phyloP scores from a whole-genome alignment of 2,888 invertebrate species.

The Philaethria dido region DNA sequence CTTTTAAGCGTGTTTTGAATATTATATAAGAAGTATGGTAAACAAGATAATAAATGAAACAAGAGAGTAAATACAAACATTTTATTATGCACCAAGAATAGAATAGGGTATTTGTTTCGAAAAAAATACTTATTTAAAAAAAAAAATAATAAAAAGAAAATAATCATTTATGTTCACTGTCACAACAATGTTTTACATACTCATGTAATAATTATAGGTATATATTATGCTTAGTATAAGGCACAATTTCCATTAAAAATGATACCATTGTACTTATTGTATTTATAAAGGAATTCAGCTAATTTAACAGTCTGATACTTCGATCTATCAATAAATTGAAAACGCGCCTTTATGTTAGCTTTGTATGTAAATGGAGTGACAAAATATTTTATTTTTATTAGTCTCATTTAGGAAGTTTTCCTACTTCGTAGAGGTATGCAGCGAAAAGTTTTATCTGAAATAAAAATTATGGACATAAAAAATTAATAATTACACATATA shows the following conservation, averaged over 20 bases:
- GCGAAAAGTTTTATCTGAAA: conserved; percentile 95
- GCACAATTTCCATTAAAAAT: conserved; percentile 17
- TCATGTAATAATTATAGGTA: not conserved
- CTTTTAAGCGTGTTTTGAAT: too few relatives aligned
- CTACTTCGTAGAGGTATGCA: conserved; percentile 93
- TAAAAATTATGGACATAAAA: conserved; percentile 46
- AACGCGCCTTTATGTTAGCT: not conserved
- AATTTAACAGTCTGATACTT: conserved; percentile 1
- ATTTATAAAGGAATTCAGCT: conserved; percentile 17
- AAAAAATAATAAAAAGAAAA: conserved; percentile 25
- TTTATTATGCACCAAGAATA: conserved; percentile 26
- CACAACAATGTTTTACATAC: conserved; percentile 6
- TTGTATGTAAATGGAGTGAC: conserved; percentile 11
- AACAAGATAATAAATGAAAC: too few relatives aligned
- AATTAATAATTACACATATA: not conserved
- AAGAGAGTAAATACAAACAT: conserved; percentile 8
- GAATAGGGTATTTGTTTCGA: conserved; percentile 17
- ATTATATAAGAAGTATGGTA: too few relatives aligned
- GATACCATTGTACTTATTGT: conserved; percentile 22
- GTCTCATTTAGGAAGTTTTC: conserved; percentile 74
- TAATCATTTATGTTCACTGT: conserved; percentile 27
- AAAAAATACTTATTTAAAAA: conserved; percentile 9
- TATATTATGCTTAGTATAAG: conserved; percentile 26
- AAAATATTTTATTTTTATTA: not conserved
- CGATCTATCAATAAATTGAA: not conserved